Evolutionary conservation across 2,113 vertebrate species (phyloP).

Genomic region (Centrocercus urophasianus): DNA sequence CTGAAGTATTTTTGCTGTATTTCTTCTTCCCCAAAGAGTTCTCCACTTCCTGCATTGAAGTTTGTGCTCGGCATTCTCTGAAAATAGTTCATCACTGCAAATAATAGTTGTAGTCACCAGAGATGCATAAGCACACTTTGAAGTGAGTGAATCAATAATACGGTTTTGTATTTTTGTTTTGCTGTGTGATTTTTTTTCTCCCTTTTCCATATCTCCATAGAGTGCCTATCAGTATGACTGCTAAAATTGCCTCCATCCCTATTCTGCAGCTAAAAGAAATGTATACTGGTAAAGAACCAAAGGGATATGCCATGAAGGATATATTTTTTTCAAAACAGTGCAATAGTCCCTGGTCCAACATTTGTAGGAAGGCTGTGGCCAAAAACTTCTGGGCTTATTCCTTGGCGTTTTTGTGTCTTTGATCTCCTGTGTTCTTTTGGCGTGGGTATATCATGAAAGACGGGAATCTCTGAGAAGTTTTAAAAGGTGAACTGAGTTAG

Average conservation of each 20-base stretch:
- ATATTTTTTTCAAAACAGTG: neutral
- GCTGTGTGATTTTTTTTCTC: neutral
- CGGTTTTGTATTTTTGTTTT: constrained; percentile 1
- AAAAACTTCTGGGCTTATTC: neutral
- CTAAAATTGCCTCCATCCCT: neutral
- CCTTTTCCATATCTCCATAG: neutral
- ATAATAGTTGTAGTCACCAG: constrained; percentile 47
- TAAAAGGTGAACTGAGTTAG: neutral
- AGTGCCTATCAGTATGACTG: neutral
- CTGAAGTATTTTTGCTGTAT: neutral
- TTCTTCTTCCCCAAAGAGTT: neutral
- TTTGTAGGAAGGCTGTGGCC: neutral
- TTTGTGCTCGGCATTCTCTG: constrained; percentile 26
- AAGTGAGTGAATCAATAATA: constrained; percentile 39
- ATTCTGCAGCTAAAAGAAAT: neutral
- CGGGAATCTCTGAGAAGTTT: neutral
- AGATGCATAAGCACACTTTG: constrained; percentile 56
- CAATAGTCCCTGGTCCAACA: neutral
- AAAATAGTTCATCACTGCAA: constrained; percentile 47
- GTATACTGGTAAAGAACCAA: neutral
- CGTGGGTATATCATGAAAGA: accelerated
- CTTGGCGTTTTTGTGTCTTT: neutral
- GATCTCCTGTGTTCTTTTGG: neutral
- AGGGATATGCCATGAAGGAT: neutral
- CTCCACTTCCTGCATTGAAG: constrained; percentile 8